These are phyloP conservation scores for Pithys albifrons DNA, from an alignment of 2,113 vertebrate species.

Conservation along the genomic window DNA sequence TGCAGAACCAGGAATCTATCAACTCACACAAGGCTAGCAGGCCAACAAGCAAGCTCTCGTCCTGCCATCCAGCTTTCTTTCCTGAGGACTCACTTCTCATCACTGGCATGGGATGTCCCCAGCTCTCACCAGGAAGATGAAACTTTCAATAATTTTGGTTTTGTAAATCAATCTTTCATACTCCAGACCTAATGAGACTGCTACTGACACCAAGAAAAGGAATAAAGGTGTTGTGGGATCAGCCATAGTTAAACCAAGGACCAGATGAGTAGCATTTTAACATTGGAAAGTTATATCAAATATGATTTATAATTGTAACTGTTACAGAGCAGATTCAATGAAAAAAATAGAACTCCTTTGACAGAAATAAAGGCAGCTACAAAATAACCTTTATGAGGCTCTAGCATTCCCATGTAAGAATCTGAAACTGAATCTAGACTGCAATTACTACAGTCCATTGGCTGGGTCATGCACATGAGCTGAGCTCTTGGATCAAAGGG, in stretches of 20 bases:
- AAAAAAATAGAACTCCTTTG: background rate
- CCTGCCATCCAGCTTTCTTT: background rate
- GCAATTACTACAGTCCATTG: slow-evolving; percentile 33
- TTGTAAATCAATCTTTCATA: background rate
- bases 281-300: background rate
- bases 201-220: background rate
- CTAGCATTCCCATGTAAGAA: background rate
- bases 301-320: background rate
- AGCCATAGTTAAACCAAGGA: background rate
- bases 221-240: background rate
- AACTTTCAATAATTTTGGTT: background rate
- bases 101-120: background rate
- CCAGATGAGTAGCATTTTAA: background rate
- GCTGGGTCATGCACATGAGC: background rate
- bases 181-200: background rate
- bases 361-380: background rate
- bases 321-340: background rate
- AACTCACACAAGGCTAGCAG: background rate
- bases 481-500: slow-evolving; percentile 20
- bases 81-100: background rate
- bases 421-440: slow-evolving; percentile 14
- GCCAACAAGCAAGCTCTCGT: background rate
- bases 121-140: background rate
- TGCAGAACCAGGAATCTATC: background rate
- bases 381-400: background rate